Conservation (phyloP, 2,797 vertebrate species). For the Siniperca undulata region DNA sequence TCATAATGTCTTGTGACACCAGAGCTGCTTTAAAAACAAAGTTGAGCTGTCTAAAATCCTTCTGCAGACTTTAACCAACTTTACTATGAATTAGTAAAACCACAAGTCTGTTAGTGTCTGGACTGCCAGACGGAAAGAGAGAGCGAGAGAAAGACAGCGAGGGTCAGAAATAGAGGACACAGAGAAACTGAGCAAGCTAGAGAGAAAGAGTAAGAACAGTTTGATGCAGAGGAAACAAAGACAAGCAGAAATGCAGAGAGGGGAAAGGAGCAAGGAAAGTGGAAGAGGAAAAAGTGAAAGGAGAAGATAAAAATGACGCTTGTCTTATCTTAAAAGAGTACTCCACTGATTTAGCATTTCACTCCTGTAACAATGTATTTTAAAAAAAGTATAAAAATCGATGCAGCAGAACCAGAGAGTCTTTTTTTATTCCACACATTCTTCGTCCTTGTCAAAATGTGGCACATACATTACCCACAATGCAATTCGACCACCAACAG, state of each 20-base stretch:
- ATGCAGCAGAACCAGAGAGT: neutral
- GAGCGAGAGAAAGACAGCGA: slow-evolving; percentile 8
- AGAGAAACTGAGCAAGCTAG: slow-evolving; percentile 7
- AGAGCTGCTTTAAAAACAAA: slow-evolving; percentile 65
- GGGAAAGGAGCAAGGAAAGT: neutral
- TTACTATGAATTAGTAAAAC: slow-evolving; percentile 77
- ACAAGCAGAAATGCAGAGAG: neutral
- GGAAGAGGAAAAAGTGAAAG: neutral
- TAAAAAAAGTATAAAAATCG: too few relatives aligned
- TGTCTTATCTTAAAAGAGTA: too few relatives aligned
- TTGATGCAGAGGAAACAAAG: slow-evolving; percentile 13
- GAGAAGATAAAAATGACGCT: neutral
- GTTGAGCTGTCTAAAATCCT: slow-evolving; percentile 62
- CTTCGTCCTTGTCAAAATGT: neutral
- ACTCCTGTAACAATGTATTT: neutral
- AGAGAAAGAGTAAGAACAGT: slow-evolving; percentile 1
- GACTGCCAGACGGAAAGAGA: slow-evolving; percentile 52
- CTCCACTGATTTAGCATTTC: too few relatives aligned
- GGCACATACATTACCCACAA: neutral
- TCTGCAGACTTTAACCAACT: slow-evolving; percentile 60
- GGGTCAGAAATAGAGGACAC: slow-evolving; percentile 49
- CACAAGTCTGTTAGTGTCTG: slow-evolving; percentile 65
- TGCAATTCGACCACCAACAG: neutral
- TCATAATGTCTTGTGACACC: slow-evolving; percentile 67
- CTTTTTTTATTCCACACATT: neutral